These are phyloP conservation scores for Psix sp. DNA, from an alignment of 1,140 invertebrate genomes.

Conservation along the genomic window DNA sequence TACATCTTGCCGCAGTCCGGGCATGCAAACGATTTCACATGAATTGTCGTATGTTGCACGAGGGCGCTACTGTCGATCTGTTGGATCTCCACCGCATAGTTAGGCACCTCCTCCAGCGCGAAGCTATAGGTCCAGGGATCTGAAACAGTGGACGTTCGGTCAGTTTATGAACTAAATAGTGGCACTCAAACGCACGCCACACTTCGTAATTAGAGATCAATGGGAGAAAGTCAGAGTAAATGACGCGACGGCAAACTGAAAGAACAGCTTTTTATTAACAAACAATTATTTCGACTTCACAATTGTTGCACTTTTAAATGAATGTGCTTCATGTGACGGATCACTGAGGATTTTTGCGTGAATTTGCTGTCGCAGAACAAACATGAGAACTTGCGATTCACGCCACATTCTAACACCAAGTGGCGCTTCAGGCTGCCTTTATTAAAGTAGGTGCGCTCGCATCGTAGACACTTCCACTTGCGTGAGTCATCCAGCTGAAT, in stretches of 20 bases:
- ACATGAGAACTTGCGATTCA: conserved; percentile 77
- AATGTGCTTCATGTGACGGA: conserved; percentile 72
- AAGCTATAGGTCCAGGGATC: conserved; percentile 38
- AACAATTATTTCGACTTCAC: too few relatives aligned
- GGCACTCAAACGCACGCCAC: neutral
- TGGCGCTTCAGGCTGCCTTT: conserved; percentile 73
- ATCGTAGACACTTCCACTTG: conserved; percentile 70
- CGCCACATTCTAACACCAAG: conserved; percentile 76
- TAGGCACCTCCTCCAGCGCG: conserved; percentile 10
- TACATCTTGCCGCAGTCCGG: conserved; percentile 56
- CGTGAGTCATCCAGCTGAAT: conserved; percentile 35
- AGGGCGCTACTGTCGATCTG: conserved; percentile 3
- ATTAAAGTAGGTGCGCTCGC: conserved; percentile 74
- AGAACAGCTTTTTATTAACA: too few relatives aligned
- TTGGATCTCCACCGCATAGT: conserved; percentile 19
- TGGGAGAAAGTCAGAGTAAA: neutral
- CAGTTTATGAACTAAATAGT: conserved; percentile 1
- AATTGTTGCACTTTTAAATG: conserved; percentile 45
- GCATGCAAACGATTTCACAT: conserved; percentile 33
- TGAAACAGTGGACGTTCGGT: conserved; percentile 31
- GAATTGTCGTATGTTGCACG: too few relatives aligned
- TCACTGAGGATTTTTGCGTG: conserved; percentile 76
- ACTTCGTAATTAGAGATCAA: neutral
- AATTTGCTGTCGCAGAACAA: conserved; percentile 76
- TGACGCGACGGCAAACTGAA: neutral